phyloP scores from a whole-genome alignment of 1,140 invertebrate species.

The Polypedilum vanderplanki region DNA sequence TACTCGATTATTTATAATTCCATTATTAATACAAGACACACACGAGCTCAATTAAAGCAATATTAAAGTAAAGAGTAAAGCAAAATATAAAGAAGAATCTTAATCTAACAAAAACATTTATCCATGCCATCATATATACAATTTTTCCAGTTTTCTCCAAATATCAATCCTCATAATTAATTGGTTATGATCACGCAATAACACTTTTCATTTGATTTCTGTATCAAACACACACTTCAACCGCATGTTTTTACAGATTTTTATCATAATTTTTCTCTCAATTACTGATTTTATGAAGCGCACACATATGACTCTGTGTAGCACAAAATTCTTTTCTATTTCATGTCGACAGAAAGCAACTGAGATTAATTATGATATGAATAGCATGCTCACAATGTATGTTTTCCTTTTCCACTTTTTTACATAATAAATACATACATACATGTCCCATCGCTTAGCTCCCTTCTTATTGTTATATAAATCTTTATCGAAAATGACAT shows the following conservation, averaged over 20 bases:
- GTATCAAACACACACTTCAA: neutral
- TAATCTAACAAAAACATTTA: neutral
- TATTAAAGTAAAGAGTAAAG: too few species aligned
- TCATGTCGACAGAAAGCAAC: neutral
- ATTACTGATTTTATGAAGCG: neutral
- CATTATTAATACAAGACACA: neutral
- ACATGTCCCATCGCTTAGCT: neutral
- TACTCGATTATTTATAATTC: slow-evolving; percentile 3
- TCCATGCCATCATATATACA: too few species aligned
- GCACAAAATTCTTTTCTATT: neutral
- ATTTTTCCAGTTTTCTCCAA: neutral
- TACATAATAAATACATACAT: neutral
- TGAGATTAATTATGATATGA: neutral
- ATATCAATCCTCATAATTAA: neutral
- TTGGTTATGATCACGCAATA: slow-evolving; percentile 1
- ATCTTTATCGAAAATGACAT: neutral
- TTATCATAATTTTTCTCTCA: neutral
- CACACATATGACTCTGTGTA: neutral
- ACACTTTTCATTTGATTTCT: neutral
- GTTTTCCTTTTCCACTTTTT: too few species aligned
- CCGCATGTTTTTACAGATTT: neutral
- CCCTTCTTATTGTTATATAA: neutral
- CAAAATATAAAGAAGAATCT: neutral
- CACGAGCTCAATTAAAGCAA: slow-evolving; percentile 11
- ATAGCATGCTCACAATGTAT: neutral